Conservation (phyloP, 2,113 vertebrate species). For the Nestor notabilis region DNA sequence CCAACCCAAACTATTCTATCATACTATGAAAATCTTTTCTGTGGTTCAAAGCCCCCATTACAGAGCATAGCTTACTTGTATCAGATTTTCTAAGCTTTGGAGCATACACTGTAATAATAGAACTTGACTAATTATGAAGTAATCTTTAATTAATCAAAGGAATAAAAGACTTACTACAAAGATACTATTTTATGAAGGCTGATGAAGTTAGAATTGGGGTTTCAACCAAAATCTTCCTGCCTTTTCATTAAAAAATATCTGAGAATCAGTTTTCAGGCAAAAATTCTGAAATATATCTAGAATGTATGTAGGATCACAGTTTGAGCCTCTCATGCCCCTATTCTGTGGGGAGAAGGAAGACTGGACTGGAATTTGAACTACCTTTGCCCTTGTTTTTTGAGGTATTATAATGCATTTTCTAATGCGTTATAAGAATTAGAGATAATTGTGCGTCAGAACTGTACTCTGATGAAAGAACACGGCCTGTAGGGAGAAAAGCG, state of each 20-base stretch:
- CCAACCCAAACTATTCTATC: neutral
- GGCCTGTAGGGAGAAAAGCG: neutral
- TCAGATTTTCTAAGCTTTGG: neutral
- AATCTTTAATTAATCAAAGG: neutral
- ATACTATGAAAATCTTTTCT: neutral
- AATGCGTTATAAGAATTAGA: neutral
- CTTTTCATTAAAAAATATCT: neutral
- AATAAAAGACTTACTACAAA: neutral
- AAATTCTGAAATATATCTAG: neutral
- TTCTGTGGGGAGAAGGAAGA: neutral
- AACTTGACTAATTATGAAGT: neutral
- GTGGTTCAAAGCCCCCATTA: neutral
- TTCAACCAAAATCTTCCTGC: neutral
- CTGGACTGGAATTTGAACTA: neutral
- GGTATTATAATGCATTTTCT: neutral
- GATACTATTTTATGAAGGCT: neutral
- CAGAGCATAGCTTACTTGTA: neutral
- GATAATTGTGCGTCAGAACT: neutral
- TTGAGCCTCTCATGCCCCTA: neutral
- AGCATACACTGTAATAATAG: neutral
- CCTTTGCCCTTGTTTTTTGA: neutral
- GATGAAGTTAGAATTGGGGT: neutral
- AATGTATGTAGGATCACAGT: neutral
- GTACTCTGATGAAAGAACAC: neutral
- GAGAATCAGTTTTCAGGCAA: neutral